Evolutionary conservation across 2,113 vertebrate genomes (phyloP).

Genomic region (Anolis carolinensis): DNA sequence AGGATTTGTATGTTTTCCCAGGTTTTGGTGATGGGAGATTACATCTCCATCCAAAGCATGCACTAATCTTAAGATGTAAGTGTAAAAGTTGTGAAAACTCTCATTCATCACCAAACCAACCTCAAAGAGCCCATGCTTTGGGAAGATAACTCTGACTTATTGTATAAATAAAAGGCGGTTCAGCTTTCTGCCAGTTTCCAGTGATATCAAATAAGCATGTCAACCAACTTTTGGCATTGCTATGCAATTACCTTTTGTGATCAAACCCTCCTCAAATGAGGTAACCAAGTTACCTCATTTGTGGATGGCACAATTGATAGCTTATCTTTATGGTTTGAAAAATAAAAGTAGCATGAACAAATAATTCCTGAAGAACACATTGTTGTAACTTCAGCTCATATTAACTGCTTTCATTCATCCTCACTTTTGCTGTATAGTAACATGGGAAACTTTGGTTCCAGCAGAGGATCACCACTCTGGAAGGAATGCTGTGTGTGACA

Average conservation of each 20-base stretch:
- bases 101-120: not conserved
- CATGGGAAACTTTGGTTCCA: not conserved
- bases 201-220: slow-evolving; percentile 1
- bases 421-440: not conserved
- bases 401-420: not conserved
- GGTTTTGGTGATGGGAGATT: not conserved
- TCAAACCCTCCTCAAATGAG: not conserved
- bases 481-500: not conserved
- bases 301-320: not conserved
- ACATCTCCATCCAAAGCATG: not conserved
- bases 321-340: not conserved
- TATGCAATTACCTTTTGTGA: too few species aligned
- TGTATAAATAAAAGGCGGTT: fast-evolving
- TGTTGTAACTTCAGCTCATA: not conserved
- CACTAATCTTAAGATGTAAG: not conserved
- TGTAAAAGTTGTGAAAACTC: not conserved
- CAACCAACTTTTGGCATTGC: slow-evolving; percentile 48
- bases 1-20: not conserved
- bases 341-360: not conserved
- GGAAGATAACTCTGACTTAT: not conserved
- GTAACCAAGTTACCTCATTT: fast-evolving
- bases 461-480: not conserved
- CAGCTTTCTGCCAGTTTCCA: not conserved
- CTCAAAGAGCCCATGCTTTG: not conserved
- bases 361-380: not conserved